phyloP scores from a whole-genome alignment of 1,140 invertebrate genomes.

The Pseudomyrmex gracilis region DNA sequence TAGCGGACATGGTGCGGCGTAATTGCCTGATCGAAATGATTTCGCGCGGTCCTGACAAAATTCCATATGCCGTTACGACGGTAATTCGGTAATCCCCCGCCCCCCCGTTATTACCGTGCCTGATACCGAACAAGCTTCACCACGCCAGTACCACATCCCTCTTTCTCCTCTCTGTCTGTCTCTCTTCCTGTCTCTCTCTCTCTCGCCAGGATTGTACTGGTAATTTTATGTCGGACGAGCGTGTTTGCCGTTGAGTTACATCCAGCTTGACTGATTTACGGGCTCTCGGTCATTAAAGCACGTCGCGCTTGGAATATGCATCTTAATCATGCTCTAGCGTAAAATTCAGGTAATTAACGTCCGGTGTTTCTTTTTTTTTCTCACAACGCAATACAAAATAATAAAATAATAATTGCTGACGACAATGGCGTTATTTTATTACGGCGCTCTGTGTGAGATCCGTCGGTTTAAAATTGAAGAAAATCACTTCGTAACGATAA shows the following conservation, averaged over 20 bases:
- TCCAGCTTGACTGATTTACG: constrained; percentile 44
- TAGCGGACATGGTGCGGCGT: constrained; percentile 45
- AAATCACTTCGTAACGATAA: not conserved
- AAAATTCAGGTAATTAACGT: constrained; percentile 1
- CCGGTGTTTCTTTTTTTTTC: not conserved
- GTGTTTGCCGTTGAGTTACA: constrained; percentile 42
- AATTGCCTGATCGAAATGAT: constrained; percentile 57
- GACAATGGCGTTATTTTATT: not conserved
- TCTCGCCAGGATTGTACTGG: constrained; percentile 18
- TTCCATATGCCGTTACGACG: constrained; percentile 40
- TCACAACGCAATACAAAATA: not conserved
- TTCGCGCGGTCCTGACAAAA: constrained; percentile 41
- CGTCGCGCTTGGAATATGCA: not conserved
- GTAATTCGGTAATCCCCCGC: constrained; percentile 41
- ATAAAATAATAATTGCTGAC: not conserved
- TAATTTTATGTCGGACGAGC: constrained; percentile 48
- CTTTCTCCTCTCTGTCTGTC: not conserved
- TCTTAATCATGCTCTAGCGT: not conserved
- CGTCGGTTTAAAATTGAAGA: not conserved
- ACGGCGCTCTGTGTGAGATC: not conserved
- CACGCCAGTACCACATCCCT: constrained; percentile 11
- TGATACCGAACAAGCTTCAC: constrained; percentile 41
- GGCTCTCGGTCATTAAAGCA: constrained; percentile 8
- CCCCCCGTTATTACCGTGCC: constrained; percentile 41
- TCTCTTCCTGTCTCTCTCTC: not conserved